Evolutionary conservation across 2,797 vertebrate genomes (phyloP), one percentile per base, ranked within the genome.

Genomic region (Lateolabrax maculatus): DNA sequence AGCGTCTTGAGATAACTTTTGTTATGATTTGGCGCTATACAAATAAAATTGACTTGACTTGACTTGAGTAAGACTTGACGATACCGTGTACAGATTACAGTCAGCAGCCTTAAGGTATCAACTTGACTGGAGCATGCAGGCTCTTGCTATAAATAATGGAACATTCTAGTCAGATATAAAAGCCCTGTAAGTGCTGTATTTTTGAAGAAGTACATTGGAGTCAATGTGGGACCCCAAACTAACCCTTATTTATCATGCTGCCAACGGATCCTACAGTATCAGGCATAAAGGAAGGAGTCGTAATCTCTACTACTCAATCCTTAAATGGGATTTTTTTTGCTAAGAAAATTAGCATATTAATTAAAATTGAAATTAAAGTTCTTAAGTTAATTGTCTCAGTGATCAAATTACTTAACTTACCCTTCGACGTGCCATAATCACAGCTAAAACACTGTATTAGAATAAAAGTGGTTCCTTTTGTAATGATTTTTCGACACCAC

Each of bases 391-490:
- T 79, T 75, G 62, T 68, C 62, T 76, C 25, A 55, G 63, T 13
- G 23, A 63, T 70, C 49, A 53, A 66, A 68, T 84, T 41, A 25
- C 41, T 62, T 34, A 43, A 43, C 65, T 73, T 51, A 41, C 53
- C 23, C 31, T 56, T 66, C 78, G 46, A 69, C 49, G 49, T 77
- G 75, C 74, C 62, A 43, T 36, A 55, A 87, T 91, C 81, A 93
- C 93, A 94, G 93, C 89, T 95, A 94, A 94, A 95, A 95, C 94
- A 95, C 94, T 94, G 94, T 79, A 91, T 86, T 86, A 84, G 78
- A 85, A 77, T 80, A 31, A 53, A 79, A 63, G 69, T 63, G 60
- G 61, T 39, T 86, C 69, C 48, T 70, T 75, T 55, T 80, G 85
- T 80, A 90, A 84, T 88, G 83, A 73, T 60, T 6, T 6, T 58